Conservation (phyloP, 2,113 vertebrate genomes). For the Beaufortia kweichowensis region DNA sequence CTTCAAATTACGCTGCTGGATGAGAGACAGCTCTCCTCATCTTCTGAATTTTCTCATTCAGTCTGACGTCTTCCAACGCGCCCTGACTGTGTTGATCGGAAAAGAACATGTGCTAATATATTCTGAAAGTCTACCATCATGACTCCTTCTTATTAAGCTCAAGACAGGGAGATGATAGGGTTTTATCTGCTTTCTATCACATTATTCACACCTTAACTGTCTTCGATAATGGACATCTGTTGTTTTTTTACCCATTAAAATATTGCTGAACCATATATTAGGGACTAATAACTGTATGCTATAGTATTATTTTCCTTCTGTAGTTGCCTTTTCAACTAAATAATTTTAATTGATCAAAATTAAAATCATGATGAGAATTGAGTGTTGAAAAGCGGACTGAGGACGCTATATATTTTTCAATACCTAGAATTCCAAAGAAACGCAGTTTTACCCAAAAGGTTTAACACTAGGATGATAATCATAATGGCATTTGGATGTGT, state of each 20-base stretch:
- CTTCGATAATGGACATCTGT: conserved; percentile 17
- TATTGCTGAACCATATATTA: neutral
- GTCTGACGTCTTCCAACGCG: conserved; percentile 15
- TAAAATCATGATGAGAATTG: neutral
- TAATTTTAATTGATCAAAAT: neutral
- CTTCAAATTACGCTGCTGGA: conserved; percentile 18
- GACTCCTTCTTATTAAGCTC: conserved; percentile 3
- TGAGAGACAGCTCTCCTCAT: conserved; percentile 31
- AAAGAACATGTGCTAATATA: conserved; percentile 45
- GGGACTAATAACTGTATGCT: neutral
- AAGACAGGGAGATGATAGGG: conserved; percentile 18
- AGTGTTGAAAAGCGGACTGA: neutral
- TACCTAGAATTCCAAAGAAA: too few relatives aligned
- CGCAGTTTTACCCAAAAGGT: too few relatives aligned
- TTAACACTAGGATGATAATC: too few relatives aligned
- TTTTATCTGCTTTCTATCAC: conserved; percentile 14
- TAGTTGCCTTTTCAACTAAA: neutral
- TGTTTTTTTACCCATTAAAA: neutral
- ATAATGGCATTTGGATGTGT: too few relatives aligned
- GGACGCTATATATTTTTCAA: too few relatives aligned
- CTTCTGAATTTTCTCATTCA: conserved; percentile 29
- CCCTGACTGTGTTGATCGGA: conserved; percentile 22
- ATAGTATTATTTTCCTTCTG: neutral
- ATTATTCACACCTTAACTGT: conserved; percentile 5
- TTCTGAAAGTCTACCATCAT: conserved; percentile 42